Percentiles rank a stretch among this genome's conserved stretches.
These are phyloP conservation scores for Excalfactoria chinensis DNA, from an alignment of 2,113 vertebrate genomes.

Conservation along the genomic window DNA sequence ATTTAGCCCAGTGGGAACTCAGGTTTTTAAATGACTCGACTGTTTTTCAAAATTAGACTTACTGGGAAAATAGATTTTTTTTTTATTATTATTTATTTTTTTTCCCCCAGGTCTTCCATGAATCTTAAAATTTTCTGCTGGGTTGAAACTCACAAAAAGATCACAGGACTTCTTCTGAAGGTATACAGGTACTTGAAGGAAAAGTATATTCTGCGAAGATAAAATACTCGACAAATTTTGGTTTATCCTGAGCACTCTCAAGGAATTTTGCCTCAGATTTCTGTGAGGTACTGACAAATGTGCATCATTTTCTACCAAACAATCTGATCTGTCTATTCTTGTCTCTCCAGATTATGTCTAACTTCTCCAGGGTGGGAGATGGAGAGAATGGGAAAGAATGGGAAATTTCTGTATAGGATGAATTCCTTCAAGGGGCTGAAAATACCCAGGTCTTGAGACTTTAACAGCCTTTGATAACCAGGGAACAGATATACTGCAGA, in stretches of 20 bases:
- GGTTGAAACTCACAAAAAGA: neutral
- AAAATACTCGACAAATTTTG: neutral
- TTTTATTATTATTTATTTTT: too few relatives aligned
- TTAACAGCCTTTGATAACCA: neutral
- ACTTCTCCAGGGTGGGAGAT: neutral
- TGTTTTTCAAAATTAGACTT: neutral
- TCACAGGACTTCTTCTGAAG: neutral
- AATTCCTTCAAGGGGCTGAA: neutral
- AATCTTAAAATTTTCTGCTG: neutral
- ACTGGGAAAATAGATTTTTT: neutral
- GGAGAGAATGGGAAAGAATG: neutral
- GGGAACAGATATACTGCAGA: neutral
- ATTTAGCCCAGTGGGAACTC: neutral
- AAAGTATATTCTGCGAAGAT: neutral
- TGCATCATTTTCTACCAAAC: neutral
- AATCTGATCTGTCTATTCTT: neutral
- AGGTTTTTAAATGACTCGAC: neutral
- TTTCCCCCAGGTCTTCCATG: neutral
- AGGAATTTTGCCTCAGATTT: neutral
- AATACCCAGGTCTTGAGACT: neutral
- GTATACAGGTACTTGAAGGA: neutral
- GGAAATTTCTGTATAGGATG: neutral
- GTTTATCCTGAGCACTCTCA: neutral
- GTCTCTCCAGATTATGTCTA: fast-evolving
- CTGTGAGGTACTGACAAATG: neutral